A percentile compares a stretch with the other conserved stretches of the same genome.
These are phyloP conservation scores for Catocala sponsa DNA, from an alignment of 2,888 invertebrate species.

Conservation along the genomic window DNA sequence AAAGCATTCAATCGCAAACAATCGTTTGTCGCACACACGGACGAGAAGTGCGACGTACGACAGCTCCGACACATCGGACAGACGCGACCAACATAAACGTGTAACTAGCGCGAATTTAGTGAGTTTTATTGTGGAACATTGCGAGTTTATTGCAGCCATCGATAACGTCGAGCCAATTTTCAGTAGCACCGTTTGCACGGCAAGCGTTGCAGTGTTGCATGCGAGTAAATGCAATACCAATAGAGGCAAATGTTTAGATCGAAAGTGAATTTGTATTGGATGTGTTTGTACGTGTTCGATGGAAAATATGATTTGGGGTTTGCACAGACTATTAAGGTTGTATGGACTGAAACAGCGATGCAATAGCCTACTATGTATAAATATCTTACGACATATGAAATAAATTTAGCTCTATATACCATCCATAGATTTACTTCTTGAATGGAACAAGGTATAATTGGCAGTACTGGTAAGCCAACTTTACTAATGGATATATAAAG, in stretches of 20 bases:
- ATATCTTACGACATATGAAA: too few relatives aligned
- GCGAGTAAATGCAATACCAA: constrained; percentile 39
- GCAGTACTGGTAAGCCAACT: too few relatives aligned
- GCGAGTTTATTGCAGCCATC: constrained; percentile 52
- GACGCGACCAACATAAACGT: constrained; percentile 27
- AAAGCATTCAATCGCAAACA: background rate
- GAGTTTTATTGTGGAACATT: constrained; percentile 45
- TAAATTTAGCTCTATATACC: too few relatives aligned
- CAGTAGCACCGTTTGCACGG: constrained; percentile 46
- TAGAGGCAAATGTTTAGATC: constrained; percentile 41
- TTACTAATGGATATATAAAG: too few relatives aligned
- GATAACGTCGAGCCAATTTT: constrained; percentile 52
- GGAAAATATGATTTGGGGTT: constrained; percentile 18
- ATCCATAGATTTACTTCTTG: too few relatives aligned
- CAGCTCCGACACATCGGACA: constrained; percentile 9
- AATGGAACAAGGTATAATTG: too few relatives aligned
- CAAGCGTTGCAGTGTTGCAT: constrained; percentile 31
- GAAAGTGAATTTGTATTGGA: constrained; percentile 47
- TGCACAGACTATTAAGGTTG: constrained; percentile 8
- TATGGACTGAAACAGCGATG: background rate
- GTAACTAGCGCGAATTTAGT: constrained; percentile 34
- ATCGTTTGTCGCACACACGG: background rate
- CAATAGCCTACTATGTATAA: background rate
- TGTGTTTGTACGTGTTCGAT: constrained; percentile 38
- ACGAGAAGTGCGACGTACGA: background rate